Conservation (phyloP, 2,113 vertebrate species). For the Edolisoma coerulescens region DNA sequence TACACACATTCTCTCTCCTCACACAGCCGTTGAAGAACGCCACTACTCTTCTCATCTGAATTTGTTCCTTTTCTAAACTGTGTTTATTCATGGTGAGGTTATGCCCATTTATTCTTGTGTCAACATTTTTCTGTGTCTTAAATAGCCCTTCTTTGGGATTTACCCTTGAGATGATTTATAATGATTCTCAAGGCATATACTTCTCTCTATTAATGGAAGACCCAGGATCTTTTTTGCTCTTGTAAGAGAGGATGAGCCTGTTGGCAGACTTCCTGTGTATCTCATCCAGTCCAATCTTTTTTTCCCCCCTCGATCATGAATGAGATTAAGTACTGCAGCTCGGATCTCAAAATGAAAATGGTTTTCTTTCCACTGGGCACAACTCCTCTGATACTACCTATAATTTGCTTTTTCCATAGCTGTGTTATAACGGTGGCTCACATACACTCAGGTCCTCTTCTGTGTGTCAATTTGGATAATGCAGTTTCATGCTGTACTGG, state of each 20-base stretch:
- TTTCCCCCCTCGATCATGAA: not conserved
- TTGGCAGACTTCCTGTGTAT: not conserved
- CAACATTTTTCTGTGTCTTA: slow-evolving; percentile 52
- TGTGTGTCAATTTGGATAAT: not conserved
- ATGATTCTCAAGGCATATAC: not conserved
- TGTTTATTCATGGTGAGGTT: slow-evolving; percentile 51
- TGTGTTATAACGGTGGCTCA: not conserved
- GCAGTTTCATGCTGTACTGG: not conserved
- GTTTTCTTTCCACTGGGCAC: not conserved
- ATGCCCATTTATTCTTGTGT: slow-evolving; percentile 29
- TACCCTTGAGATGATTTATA: slow-evolving; percentile 9
- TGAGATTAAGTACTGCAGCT: not conserved
- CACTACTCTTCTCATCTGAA: not conserved
- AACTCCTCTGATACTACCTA: not conserved
- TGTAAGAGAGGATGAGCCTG: not conserved
- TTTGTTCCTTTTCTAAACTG: slow-evolving; percentile 33
- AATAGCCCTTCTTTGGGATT: slow-evolving; percentile 43
- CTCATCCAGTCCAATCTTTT: not conserved
- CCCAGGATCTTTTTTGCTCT: not conserved
- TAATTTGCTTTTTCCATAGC: not conserved
- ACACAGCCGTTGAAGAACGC: not conserved
- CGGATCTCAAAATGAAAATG: not conserved
- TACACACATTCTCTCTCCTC: not conserved
- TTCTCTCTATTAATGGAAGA: not conserved
- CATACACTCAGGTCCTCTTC: not conserved